Evolutionary conservation across 2,797 vertebrate species (phyloP), one percentile per base, ranked within the genome.

Genomic region (Emys orbicularis): DNA sequence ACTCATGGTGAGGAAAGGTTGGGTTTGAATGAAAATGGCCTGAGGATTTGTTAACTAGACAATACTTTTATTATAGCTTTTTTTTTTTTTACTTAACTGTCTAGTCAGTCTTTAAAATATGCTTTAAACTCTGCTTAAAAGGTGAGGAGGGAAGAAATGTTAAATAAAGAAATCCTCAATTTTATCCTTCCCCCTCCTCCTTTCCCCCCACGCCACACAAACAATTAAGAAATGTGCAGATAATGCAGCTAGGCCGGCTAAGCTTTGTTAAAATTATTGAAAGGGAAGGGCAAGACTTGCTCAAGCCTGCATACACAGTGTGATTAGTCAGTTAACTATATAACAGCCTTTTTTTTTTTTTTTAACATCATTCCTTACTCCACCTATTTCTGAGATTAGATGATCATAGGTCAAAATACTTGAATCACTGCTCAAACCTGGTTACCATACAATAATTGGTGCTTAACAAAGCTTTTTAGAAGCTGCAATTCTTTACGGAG

Each of bases 331-430:
- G 37, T 81, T 83, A 83, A 88, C 88, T 41, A 5, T 8, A 8
- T 31, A 52, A 56, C 83, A 86, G 47, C 56, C 37, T 37, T 37
- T 37, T 41, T 41, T 85, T 82, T 0, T 83, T 86, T 91, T 0
- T 81, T 12, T 5, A 72, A 41, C n/a, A 47, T 81, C 34, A 37
- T 81, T 53, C 61, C 54, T 37, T 41, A 44, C 84, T 76, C 88
- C 92, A 83, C 92, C 84, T 91, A 74, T 90, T 86, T 5, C 79
- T 94, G 89, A 89, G 87, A 88, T 87, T 6, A 87, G 93, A 12
- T 86, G 57, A 86, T 92, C 89, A 3, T 72, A 88, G 87, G 92
- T 97, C 72, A 56, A 86, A 97, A 96, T 76, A 90, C 94, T 94
- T 94, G 57, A 82, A 92, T 96, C 94, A 94, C 84, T 92, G 84